These are phyloP conservation scores for Cryptus armator DNA, from an alignment of 2,888 invertebrate genomes.

Conservation along the genomic window DNA sequence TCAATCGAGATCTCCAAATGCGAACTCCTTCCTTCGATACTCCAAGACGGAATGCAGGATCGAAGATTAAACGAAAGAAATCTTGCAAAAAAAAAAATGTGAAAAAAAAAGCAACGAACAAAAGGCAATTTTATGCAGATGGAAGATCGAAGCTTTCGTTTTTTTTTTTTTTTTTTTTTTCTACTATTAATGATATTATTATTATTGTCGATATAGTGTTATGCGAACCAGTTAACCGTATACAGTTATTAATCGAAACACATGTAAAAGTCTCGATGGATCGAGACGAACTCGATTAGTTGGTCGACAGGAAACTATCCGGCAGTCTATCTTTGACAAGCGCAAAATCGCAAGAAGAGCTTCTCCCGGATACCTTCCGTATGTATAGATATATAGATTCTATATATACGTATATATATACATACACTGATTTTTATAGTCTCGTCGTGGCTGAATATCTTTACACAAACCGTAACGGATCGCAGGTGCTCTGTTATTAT, in stretches of 20 bases:
- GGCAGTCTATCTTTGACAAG: constrained; percentile 39
- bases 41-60: constrained; percentile 42
- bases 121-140: constrained; percentile 7
- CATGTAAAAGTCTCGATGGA: constrained; percentile 33
- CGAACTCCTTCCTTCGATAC: constrained; percentile 34
- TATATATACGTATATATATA: not conserved
- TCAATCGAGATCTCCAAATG: constrained; percentile 60
- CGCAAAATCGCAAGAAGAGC: constrained; percentile 20
- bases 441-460: not conserved
- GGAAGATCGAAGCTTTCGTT: constrained; percentile 8
- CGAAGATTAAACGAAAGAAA: constrained; percentile 26
- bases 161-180: not conserved
- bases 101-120: not conserved
- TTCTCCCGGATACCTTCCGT: constrained; percentile 14
- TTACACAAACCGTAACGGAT: constrained; percentile 49
- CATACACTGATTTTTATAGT: not conserved
- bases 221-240: constrained; percentile 29
- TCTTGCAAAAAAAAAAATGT: not conserved
- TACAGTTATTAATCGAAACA: constrained; percentile 47
- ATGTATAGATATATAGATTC: not conserved
- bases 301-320: constrained; percentile 38
- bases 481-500: constrained; percentile 54
- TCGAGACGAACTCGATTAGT: constrained; percentile 49
- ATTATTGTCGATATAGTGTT: constrained; percentile 10
- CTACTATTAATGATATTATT: not conserved